Evolutionary conservation across 1,140 invertebrate genomes (phyloP).

Genomic region (Scylla paramamosain): DNA sequence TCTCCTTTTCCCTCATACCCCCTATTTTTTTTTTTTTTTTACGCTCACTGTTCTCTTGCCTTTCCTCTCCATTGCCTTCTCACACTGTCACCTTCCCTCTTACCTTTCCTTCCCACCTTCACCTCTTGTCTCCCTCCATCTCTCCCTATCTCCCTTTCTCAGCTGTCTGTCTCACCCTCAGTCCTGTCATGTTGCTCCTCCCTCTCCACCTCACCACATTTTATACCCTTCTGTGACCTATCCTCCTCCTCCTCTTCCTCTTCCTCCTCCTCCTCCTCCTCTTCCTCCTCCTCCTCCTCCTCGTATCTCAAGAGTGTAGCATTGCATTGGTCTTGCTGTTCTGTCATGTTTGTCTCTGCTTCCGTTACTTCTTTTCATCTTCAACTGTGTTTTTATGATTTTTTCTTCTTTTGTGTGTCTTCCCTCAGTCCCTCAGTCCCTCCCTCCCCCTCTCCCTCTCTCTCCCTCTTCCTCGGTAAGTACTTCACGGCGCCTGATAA

Average conservation of each 20-base stretch:
- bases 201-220: not conserved
- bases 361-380: no score
- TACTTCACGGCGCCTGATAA: not conserved
- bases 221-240: not conserved
- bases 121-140: not conserved
- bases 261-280: not conserved
- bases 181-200: not conserved
- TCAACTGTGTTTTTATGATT: no score
- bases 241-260: not conserved
- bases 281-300: not conserved
- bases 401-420: no score
- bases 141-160: conserved; percentile 18
- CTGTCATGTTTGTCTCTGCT: no score
- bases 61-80: not conserved
- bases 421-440: no score
- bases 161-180: not conserved
- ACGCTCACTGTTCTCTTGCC: not conserved
- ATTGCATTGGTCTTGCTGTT: no score
- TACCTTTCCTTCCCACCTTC: no score
- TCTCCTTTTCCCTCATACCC: not conserved
- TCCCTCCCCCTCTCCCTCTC: not conserved
- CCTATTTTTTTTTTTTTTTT: not conserved
- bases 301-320: no score
- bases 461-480: not conserved
- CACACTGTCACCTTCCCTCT: not conserved